These are phyloP conservation scores for Caenorhabditis sp. DNA, from an alignment of 2,888 invertebrate genomes.

Conservation along the genomic window DNA sequence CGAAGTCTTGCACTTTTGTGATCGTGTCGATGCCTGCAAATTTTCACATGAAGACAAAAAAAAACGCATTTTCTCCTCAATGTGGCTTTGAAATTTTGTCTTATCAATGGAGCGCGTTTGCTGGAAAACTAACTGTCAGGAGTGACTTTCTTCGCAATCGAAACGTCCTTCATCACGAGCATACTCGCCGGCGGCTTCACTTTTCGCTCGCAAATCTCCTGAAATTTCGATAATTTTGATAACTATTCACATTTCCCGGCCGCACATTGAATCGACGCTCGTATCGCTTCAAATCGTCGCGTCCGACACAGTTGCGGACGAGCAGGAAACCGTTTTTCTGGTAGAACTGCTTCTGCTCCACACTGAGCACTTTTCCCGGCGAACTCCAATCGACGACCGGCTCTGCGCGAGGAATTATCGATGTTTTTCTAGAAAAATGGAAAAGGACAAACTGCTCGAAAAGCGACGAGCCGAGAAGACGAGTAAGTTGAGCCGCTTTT, in stretches of 20 bases:
- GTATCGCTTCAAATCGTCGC: constrained; percentile 84
- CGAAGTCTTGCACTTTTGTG: constrained; percentile 87
- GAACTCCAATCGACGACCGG: constrained; percentile 36
- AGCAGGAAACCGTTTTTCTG: constrained; percentile 88
- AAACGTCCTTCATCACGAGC: constrained; percentile 85
- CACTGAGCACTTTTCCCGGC: constrained; percentile 43
- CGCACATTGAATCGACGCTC: constrained; percentile 80
- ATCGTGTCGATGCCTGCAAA: constrained; percentile 81
- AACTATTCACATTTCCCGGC: background rate
- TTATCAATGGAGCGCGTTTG: too few species aligned
- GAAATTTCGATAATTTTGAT: constrained; percentile 84
- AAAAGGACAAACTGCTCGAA: too few species aligned
- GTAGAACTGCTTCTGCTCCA: constrained; percentile 82
- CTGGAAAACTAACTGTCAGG: constrained; percentile 80
- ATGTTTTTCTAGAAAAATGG: too few species aligned
- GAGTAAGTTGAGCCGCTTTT: too few species aligned
- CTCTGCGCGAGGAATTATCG: too few species aligned
- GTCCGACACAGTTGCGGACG: constrained; percentile 85
- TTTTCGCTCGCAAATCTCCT: constrained; percentile 85
- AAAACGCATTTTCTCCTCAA: background rate
- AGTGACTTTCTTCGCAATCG: constrained; percentile 83
- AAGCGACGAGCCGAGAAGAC: too few species aligned
- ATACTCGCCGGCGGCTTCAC: constrained; percentile 77
- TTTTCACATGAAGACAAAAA: too few species aligned
- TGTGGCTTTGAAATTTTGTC: background rate